Evolutionary conservation across 2,888 invertebrate genomes (phyloP), one percentile per base, ranked within the genome.

Genomic region (Mesopsocus fuscifrons): DNA sequence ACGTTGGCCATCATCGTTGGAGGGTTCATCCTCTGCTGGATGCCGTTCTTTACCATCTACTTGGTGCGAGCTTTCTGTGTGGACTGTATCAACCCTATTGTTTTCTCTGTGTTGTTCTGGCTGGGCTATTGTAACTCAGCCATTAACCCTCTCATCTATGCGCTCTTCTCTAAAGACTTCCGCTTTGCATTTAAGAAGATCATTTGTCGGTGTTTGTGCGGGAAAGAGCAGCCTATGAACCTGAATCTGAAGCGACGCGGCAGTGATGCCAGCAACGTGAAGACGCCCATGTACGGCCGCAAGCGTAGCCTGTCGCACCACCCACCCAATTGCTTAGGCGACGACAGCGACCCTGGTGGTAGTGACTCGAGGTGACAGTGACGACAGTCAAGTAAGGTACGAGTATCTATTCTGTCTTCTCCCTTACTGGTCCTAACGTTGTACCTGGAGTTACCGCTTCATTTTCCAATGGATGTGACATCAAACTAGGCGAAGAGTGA

Each of bases 81-180:
- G 34, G 71, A 78, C 47, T 89, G 89, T 60, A 85, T 91, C 31
- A 77, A 82, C 49, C 77, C 78, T 1, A 66, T 87, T 45, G 68
- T 89, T 44, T 92, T 92, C 66, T 85, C 88, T 9, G 73, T 94
- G 21, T 73, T 92, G 16, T 94, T 95, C 65, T 97, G 95, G 94
- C 69, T 97, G 48, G 97, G 95, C 2, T 95, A 95, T 65, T 89
- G 91, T 65, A 95, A 95, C 62, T 89, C 89, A 1, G 94, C 92
- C 3, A 81, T 94, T 51, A 95, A 94, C 60, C 94, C 94, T 0
- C 76, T 88, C 58, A 89, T 94, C 49, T 94, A 94, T 61, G 92
- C 91, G 3, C 68, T 91, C 46, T 92, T 92, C 65, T 89, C 89
- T 41, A 85, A 87, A 61, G 92, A 94, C 64, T 94, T 92, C 64